phyloP scores from a whole-genome alignment of 2,113 vertebrate genomes.

The Motacilla tschutschensis region DNA sequence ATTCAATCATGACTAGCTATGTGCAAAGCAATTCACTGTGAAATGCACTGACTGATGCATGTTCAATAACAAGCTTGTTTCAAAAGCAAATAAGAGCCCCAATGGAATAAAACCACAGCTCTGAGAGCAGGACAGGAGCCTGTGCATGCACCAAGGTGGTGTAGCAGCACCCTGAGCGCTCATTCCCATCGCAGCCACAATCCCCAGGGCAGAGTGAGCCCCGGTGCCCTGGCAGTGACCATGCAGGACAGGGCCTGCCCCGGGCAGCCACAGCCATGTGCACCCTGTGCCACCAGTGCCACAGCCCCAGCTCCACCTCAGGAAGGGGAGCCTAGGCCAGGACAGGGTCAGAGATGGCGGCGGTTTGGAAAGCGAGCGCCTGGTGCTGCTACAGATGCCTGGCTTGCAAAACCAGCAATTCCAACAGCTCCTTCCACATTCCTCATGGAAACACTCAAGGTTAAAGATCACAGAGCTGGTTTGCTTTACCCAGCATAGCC shows the following conservation, averaged over 20 bases:
- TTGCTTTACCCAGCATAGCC: neutral
- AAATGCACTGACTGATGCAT: constrained; percentile 49
- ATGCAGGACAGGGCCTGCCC: neutral
- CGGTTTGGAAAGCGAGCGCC: neutral
- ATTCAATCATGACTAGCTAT: constrained; percentile 47
- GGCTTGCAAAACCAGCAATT: neutral
- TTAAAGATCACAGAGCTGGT: constrained; percentile 20
- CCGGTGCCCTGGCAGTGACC: neutral
- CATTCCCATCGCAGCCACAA: neutral
- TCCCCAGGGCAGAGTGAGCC: neutral
- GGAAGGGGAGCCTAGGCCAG: neutral
- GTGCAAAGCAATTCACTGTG: constrained; percentile 53
- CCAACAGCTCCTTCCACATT: neutral
- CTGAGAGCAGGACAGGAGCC: neutral
- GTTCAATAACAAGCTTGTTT: constrained; percentile 49
- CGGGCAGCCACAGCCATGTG: neutral
- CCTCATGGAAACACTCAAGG: neutral
- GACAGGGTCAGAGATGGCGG: neutral
- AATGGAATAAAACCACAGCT: constrained; percentile 17
- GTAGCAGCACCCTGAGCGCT: neutral
- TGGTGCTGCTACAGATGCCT: neutral
- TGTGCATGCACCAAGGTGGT: neutral
- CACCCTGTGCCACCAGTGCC: neutral
- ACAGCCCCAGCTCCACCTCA: neutral
- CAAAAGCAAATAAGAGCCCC: constrained; percentile 21